These are phyloP conservation scores for Magallana ariakensis DNA, from an alignment of 1,140 invertebrate genomes.

Conservation along the genomic window DNA sequence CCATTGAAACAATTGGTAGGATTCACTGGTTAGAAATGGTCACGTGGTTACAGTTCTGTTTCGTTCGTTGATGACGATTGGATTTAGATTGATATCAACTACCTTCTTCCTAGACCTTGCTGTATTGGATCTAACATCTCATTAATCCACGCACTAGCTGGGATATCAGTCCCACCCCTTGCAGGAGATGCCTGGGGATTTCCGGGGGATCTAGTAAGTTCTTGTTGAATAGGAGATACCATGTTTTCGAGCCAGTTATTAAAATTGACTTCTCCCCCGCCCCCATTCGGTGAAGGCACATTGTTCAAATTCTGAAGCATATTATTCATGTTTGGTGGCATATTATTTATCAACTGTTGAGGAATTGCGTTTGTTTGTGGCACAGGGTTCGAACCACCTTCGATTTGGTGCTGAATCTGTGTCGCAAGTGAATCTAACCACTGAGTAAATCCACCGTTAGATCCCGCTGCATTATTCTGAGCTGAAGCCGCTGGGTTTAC, in stretches of 20 bases:
- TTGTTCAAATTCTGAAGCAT: neutral
- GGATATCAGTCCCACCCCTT: neutral
- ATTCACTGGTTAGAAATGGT: neutral
- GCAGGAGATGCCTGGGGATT: neutral
- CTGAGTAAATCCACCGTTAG: neutral
- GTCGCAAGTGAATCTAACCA: neutral
- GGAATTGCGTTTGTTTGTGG: neutral
- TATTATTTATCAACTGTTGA: neutral
- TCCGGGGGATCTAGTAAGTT: neutral
- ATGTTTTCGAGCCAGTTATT: neutral
- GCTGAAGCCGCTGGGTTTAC: neutral
- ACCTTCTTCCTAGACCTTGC: neutral
- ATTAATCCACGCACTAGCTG: neutral
- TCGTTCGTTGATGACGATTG: neutral
- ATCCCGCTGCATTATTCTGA: neutral
- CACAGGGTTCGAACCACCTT: neutral
- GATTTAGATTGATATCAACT: neutral
- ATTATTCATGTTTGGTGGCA: neutral
- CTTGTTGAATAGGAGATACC: neutral
- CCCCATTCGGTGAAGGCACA: neutral
- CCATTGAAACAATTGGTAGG: neutral
- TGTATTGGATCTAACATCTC: slow-evolving; percentile 1
- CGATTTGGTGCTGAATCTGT: neutral
- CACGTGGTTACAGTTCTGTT: neutral
- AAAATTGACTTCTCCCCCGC: neutral